Evolutionary conservation across 2,888 invertebrate species (phyloP).

Genomic region (Timema podura): DNA sequence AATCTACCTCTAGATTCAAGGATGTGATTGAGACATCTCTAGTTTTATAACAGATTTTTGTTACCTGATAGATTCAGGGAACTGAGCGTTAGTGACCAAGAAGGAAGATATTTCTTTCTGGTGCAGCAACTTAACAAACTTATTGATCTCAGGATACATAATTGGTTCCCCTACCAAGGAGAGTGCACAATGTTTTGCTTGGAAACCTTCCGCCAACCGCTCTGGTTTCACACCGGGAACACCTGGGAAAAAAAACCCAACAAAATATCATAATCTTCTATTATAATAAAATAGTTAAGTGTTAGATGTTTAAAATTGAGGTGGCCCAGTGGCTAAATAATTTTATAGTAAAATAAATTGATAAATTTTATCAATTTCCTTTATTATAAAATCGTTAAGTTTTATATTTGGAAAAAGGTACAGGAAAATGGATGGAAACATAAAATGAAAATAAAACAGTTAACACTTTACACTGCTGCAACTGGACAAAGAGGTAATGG

Average conservation of each 20-base stretch:
- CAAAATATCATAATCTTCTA: neutral
- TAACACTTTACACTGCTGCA: no score
- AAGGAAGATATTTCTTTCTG: conserved; percentile 51
- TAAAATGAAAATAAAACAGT: no score
- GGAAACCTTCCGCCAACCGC: conserved; percentile 48
- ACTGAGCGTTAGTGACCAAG: conserved; percentile 57
- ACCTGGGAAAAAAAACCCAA: conserved; percentile 39
- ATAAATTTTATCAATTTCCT: conserved; percentile 18
- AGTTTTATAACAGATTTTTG: no score
- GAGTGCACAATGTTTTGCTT: conserved; percentile 52
- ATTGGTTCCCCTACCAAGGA: conserved; percentile 58
- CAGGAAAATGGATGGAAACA: no score
- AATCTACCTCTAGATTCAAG: no score
- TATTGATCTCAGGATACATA: conserved; percentile 57
- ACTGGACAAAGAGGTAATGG: no score
- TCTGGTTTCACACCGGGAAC: conserved; percentile 53
- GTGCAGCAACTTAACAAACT: conserved; percentile 49
- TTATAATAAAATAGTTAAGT: neutral
- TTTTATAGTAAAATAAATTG: conserved; percentile 18
- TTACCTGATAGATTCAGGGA: conserved; percentile 53
- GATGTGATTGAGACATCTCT: no score
- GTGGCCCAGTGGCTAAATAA: conserved; percentile 8
- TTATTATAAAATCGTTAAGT: no score
- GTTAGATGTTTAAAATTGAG: no score
- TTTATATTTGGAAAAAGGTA: no score